phyloP scores from a whole-genome alignment of 1,140 invertebrate genomes.

The Drosophila cardini region DNA sequence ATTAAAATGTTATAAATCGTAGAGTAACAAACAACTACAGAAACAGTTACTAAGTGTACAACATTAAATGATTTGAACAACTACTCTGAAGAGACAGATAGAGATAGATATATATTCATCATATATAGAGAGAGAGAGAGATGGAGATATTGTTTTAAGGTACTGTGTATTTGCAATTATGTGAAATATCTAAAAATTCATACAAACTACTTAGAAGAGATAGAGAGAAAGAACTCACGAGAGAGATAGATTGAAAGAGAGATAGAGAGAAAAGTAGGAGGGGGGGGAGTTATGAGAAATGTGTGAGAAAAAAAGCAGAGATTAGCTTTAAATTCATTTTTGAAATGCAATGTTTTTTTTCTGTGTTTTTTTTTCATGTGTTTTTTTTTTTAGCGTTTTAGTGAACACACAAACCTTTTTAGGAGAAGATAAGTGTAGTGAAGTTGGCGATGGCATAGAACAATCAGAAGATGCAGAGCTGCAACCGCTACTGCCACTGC shows the following conservation, averaged over 20 bases:
- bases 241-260: conserved; percentile 6
- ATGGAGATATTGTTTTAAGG: conserved; percentile 7
- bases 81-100: conserved; percentile 31
- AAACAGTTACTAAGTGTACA: conserved; percentile 49
- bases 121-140: background rate
- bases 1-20: conserved; percentile 1
- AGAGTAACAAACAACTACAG: conserved; percentile 39
- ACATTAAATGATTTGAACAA: conserved; percentile 56
- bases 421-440: conserved; percentile 85
- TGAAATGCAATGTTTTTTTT: conserved; percentile 50
- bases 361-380: conserved; percentile 38
- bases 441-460: conserved; percentile 85
- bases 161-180: conserved; percentile 38
- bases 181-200: background rate
- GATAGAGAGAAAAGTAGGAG: conserved; percentile 26
- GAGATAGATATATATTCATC: conserved; percentile 8
- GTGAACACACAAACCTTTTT: conserved; percentile 85
- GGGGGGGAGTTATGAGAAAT: conserved; percentile 13
- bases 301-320: conserved; percentile 50
- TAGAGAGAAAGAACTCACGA: background rate
- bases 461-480: conserved; percentile 85
- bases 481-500: conserved; percentile 80
- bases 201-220: conserved; percentile 18
- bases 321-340: conserved; percentile 40
- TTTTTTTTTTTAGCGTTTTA: conserved; percentile 62